Conservation (phyloP, 2,797 vertebrate species). For the Geotrypetes seraphini region DNA sequence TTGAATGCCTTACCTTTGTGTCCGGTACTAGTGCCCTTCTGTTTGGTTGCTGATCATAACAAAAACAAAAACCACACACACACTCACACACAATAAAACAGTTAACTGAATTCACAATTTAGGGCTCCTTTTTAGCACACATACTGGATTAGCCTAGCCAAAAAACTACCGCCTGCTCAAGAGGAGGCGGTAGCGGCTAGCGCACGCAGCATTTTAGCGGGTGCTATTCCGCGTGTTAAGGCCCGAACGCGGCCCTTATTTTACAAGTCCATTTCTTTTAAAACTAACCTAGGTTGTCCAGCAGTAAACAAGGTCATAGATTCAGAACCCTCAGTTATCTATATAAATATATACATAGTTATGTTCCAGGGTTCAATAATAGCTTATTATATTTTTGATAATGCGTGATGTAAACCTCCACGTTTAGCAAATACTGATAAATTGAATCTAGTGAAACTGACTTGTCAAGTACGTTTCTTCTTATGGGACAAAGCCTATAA, state of each 20-base stretch:
- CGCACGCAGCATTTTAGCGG: no score
- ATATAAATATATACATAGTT: constrained; percentile 49
- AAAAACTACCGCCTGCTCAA: no score
- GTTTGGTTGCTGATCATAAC: constrained; percentile 36
- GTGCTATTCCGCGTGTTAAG: no score
- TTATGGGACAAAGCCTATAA: constrained; percentile 28
- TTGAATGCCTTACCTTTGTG: constrained; percentile 47
- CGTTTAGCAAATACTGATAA: constrained; percentile 51
- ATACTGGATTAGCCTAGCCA: no score
- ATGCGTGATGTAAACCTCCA: constrained; percentile 45
- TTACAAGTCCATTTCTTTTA: constrained; percentile 40
- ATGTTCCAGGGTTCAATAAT: constrained; percentile 42
- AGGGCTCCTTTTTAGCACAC: no score
- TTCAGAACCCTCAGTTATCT: constrained; percentile 40
- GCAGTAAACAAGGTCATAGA: constrained; percentile 37
- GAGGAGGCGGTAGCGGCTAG: no score
- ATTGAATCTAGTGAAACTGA: constrained; percentile 37
- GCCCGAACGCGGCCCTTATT: no score
- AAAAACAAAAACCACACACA: no score
- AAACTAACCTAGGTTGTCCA: constrained; percentile 47
- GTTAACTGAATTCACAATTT: constrained; percentile 24
- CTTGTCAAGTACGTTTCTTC: constrained; percentile 30
- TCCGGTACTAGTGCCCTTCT: constrained; percentile 40
- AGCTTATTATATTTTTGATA: constrained; percentile 48
- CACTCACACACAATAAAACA: no score